Evolutionary conservation across 2,113 vertebrate species (phyloP).

Genomic region (Pseudonaja textilis): DNA sequence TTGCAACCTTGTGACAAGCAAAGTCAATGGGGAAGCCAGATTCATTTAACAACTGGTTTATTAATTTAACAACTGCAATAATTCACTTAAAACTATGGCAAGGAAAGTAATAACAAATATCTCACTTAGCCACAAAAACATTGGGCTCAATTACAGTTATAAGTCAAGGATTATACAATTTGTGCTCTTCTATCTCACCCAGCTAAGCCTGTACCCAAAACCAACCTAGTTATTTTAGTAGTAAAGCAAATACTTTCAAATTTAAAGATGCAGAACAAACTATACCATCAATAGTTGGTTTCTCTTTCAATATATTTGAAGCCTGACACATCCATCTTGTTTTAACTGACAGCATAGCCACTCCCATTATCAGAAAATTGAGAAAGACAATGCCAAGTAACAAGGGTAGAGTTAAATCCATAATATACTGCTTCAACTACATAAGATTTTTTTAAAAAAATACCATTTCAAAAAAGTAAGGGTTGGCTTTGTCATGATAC

Average conservation of each 20-base stretch:
- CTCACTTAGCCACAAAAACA: too few relatives aligned
- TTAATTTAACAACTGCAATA: too few relatives aligned
- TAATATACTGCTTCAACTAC: background rate
- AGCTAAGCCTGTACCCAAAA: background rate
- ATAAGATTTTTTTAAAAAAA: background rate
- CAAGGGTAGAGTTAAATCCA: background rate
- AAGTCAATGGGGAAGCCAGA: too few relatives aligned
- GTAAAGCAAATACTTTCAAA: background rate
- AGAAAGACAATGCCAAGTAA: background rate
- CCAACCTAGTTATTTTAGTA: background rate
- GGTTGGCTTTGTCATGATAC: background rate
- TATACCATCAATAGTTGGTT: background rate
- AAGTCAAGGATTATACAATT: background rate
- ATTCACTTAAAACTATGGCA: too few relatives aligned
- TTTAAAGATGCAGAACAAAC: background rate
- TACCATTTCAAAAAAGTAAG: background rate
- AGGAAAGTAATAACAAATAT: too few relatives aligned
- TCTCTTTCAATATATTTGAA: background rate
- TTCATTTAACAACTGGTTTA: too few relatives aligned
- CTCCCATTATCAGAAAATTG: background rate
- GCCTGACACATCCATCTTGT: background rate
- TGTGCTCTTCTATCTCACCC: background rate
- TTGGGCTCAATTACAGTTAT: too few relatives aligned
- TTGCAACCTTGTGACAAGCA: too few relatives aligned
- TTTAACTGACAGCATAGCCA: background rate